Base-by-base conservation (phyloP, 2,113 vertebrate genomes). In the Leuciscus idus region DNA sequence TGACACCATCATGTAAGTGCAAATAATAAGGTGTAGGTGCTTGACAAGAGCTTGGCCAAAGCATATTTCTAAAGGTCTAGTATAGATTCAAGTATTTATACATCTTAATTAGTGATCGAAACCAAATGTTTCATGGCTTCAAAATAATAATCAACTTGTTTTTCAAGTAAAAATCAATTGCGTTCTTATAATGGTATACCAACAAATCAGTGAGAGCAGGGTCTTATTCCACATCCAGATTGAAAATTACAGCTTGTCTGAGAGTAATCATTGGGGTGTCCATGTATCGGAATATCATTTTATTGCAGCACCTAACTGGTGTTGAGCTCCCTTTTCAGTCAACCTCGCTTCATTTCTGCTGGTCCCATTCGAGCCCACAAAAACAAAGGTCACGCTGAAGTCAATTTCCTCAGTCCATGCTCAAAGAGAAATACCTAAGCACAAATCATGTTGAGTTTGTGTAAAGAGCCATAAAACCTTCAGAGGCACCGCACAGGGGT, bases 131-230 rank as follows among this genome's bases (percentile, higher is more conserved):
- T 5, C 48, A 33, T 77, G 83, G 62, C 0, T 84, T 64, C 59
- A 19, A 86, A 59, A 70, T 19, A 66, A 83, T 62, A 23, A 5
- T 19, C 57, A 46, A 28, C 7, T 57, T 61, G 61, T 88, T 88
- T 75, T 70, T 86, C 36, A 93, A 93, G 92, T 85, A 52, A 77
- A 76, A 91, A 95, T 95, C 93, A 93, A 93, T 95, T 88, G 92
- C 93, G 92, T 94, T 93, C 76, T 89, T 92, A 70, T 90, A 94
- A 91, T 90, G 93, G 70, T 83, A 52, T 52, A 93, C 84, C 90
- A 88, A 92, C 91, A 95, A 95, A 96, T 97, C 92, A 95, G 90
- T 97, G 75, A 92, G 94, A 94, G 92, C 90, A 94, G 85, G 88
- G 83, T 91, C 89, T 93, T 93, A 93, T 94, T 96, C 92, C 90